Evolutionary conservation across 1,140 invertebrate species (phyloP).

Genomic region (Lucilia sericata): DNA sequence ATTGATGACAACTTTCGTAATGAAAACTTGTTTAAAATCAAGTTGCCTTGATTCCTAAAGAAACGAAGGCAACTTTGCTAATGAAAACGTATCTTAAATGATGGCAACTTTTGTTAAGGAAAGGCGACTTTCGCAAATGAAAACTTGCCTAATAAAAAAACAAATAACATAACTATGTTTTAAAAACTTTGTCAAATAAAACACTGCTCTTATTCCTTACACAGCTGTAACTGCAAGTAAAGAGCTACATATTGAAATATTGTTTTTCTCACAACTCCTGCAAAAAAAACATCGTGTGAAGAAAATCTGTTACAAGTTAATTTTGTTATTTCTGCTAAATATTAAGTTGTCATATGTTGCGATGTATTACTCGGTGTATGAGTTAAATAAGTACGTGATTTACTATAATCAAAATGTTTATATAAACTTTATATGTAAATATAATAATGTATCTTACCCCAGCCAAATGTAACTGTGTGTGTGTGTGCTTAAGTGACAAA

Average conservation of each 20-base stretch:
- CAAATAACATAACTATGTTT: too few relatives aligned
- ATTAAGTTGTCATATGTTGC: constrained; percentile 23
- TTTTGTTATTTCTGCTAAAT: neutral
- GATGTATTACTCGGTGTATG: neutral
- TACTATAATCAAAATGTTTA: constrained; percentile 32
- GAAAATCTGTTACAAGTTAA: constrained; percentile 28
- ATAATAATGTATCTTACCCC: neutral
- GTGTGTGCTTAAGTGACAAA: neutral
- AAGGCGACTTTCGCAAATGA: too few relatives aligned
- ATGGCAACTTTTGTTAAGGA: too few relatives aligned
- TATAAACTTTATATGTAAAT: constrained; percentile 21
- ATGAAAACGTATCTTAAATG: too few relatives aligned
- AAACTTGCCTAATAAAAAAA: too few relatives aligned
- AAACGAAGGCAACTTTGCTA: too few relatives aligned
- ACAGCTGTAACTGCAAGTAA: neutral
- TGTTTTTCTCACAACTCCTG: neutral
- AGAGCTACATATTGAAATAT: too few relatives aligned
- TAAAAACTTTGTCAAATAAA: neutral
- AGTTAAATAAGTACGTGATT: constrained; percentile 36
- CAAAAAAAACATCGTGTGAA: neutral
- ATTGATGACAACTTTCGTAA: too few relatives aligned
- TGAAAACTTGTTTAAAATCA: too few relatives aligned
- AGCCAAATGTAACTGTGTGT: neutral
- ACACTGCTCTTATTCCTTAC: neutral
- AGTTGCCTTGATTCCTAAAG: too few relatives aligned